Conservation (phyloP, 2,888 invertebrate genomes). For the Archips crataeganus region DNA sequence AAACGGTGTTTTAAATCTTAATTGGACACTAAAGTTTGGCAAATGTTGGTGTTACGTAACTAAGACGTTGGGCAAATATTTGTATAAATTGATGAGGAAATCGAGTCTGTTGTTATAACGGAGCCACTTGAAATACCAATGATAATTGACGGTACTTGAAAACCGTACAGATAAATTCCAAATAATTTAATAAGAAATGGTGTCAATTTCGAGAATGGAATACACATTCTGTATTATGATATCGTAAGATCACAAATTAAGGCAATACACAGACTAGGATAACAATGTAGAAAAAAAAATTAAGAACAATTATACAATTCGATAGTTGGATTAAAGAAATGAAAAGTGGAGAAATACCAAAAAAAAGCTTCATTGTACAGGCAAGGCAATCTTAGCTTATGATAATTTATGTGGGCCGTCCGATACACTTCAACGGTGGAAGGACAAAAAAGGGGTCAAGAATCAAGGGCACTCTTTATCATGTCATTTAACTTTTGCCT, state of each 20-base stretch:
- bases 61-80: conserved; percentile 14
- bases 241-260: too few relatives aligned
- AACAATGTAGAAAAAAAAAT: too few relatives aligned
- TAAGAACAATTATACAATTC: too few relatives aligned
- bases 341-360: too few relatives aligned
- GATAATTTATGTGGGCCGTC: neutral
- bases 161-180: neutral
- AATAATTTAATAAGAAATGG: neutral
- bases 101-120: conserved; percentile 14
- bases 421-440: neutral
- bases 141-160: conserved; percentile 15
- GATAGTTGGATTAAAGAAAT: too few relatives aligned
- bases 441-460: neutral
- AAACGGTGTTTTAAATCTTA: neutral
- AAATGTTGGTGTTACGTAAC: conserved; percentile 3
- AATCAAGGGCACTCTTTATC: neutral
- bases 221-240: neutral
- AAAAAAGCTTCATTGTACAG: neutral
- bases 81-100: conserved; percentile 11
- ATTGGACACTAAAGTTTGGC: neutral
- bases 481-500: neutral
- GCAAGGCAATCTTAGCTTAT: neutral
- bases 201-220: neutral
- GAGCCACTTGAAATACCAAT: conserved; percentile 22
- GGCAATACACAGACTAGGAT: too few relatives aligned